These are phyloP conservation scores for Centruroides sculpturatus DNA, from an alignment of 1,140 invertebrate species.

Conservation along the genomic window DNA sequence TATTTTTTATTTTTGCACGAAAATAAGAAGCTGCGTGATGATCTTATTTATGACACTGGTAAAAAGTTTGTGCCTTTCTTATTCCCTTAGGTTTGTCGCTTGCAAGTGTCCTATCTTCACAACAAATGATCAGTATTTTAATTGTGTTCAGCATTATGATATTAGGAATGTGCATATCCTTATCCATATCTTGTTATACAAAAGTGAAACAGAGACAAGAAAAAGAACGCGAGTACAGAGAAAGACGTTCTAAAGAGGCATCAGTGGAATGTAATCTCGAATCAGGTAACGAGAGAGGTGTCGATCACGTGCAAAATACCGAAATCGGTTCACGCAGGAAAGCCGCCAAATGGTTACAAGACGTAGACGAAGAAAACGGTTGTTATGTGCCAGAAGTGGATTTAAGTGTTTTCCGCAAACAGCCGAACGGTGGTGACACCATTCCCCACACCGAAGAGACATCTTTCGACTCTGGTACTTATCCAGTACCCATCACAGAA, in stretches of 20 bases:
- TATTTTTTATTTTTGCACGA: no score
- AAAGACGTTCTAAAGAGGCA: conserved; percentile 18
- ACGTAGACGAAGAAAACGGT: not conserved
- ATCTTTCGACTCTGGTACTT: not conserved
- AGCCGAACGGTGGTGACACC: conserved; percentile 13
- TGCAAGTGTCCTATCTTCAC: conserved; percentile 20
- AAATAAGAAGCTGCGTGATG: no score
- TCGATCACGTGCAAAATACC: not conserved
- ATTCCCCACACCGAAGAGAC: not conserved
- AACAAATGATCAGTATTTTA: conserved; percentile 73
- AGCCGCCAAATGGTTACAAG: not conserved
- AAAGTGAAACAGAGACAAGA: conserved; percentile 21
- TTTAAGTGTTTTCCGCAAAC: conserved; percentile 9
- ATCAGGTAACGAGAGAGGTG: not conserved
- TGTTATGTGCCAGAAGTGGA: conserved; percentile 19
- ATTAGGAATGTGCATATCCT: conserved; percentile 53
- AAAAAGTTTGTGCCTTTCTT: no score
- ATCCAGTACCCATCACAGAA: not conserved
- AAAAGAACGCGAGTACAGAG: conserved; percentile 20
- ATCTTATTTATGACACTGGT: no score
- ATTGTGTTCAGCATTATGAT: conserved; percentile 72
- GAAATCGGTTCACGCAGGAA: not conserved
- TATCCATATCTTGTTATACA: conserved; percentile 23
- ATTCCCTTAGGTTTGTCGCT: no score
- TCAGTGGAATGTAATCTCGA: conserved; percentile 13